Evolutionary conservation across 2,888 invertebrate species (phyloP).

Genomic region (Lithodes maja): DNA sequence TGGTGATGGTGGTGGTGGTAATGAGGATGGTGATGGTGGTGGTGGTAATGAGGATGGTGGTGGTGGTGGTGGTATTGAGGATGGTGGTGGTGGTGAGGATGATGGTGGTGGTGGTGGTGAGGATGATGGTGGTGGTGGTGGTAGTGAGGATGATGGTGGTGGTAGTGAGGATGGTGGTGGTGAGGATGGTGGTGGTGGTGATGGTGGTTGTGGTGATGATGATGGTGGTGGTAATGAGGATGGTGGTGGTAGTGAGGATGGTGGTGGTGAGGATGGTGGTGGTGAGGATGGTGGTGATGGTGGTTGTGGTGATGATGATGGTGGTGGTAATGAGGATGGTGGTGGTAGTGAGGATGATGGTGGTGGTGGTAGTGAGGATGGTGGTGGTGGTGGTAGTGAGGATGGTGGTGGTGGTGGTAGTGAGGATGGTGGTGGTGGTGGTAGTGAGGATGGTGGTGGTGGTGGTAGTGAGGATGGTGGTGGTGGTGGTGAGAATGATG

Average conservation of each 20-base stretch:
- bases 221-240: constrained; percentile 21
- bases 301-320: constrained; percentile 6
- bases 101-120: too few relatives aligned
- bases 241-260: background rate
- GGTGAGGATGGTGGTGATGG: constrained; percentile 30
- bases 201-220: background rate
- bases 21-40: background rate
- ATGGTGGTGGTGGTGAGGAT: background rate
- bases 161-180: background rate
- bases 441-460: background rate
- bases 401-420: background rate
- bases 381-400: background rate
- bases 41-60: background rate
- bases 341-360: background rate
- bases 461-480: background rate
- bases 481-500: background rate
- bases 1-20: background rate
- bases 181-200: constrained; percentile 5
- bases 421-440: background rate
- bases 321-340: background rate
- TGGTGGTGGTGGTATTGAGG: background rate
- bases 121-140: background rate
- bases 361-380: background rate
- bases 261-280: constrained; percentile 33
- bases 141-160: background rate